phyloP scores from a whole-genome alignment of 2,113 vertebrate genomes.

The Fulmarus glacialis region DNA sequence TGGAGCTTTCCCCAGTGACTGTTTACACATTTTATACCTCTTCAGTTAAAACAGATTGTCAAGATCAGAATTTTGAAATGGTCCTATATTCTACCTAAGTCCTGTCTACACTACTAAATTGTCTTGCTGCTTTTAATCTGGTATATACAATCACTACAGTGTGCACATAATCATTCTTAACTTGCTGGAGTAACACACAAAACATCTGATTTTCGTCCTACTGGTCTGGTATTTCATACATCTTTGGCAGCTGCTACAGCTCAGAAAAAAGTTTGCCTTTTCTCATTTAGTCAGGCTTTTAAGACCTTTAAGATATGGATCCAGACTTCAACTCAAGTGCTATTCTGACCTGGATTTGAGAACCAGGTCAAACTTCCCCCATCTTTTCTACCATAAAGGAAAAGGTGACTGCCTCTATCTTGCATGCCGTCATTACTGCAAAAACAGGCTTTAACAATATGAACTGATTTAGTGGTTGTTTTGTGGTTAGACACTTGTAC shows the following conservation, averaged over 20 bases:
- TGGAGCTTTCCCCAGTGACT: not conserved
- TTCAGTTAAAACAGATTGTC: not conserved
- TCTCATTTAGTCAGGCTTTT: not conserved
- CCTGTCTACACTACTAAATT: not conserved
- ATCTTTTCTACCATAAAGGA: not conserved
- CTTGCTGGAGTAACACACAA: not conserved
- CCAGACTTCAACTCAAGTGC: not conserved
- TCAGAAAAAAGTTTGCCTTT: not conserved
- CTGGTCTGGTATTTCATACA: not conserved
- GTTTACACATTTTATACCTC: not conserved
- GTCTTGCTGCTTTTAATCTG: not conserved
- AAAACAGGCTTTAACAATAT: not conserved
- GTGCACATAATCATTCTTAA: not conserved
- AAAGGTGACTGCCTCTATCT: not conserved
- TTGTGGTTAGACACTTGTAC: not conserved
- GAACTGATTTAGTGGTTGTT: not conserved
- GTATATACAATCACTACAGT: not conserved
- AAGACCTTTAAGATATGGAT: not conserved
- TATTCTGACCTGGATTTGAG: not conserved
- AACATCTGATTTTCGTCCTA: not conserved
- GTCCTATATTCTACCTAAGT: not conserved
- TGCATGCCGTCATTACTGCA: not conserved
- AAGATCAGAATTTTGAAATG: not conserved
- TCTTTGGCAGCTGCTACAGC: not conserved
- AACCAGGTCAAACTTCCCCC: not conserved